A percentile compares a stretch with the other conserved stretches of the same genome.
Conservation (phyloP, 2,888 invertebrate genomes). For the Megaustenia siamemsis region DNA sequence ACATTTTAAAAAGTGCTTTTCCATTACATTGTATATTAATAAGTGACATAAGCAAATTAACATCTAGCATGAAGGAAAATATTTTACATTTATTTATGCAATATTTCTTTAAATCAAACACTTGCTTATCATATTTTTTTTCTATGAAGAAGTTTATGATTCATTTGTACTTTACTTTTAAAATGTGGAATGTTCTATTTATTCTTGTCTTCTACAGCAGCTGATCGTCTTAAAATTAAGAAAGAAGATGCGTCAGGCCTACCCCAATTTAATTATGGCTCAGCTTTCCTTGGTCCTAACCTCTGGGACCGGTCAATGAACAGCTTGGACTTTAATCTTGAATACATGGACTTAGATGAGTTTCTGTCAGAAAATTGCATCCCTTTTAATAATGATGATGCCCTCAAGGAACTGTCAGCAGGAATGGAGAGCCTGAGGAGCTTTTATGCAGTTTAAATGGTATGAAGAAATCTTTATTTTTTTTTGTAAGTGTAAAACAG, state of each 20-base stretch:
- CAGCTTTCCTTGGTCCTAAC: constrained; percentile 96
- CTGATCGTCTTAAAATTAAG: constrained; percentile 58
- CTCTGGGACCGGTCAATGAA: constrained; percentile 96
- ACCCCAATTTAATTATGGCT: constrained; percentile 83
- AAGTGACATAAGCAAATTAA: too few species aligned
- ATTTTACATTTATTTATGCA: too few species aligned
- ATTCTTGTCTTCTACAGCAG: constrained; percentile 30
- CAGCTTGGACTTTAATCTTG: constrained; percentile 86
- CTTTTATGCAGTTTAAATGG: not conserved
- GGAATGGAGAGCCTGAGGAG: not conserved
- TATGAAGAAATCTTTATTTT: not conserved
- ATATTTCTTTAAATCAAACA: too few species aligned
- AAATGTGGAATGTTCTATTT: too few species aligned
- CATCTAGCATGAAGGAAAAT: too few species aligned
- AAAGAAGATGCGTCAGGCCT: constrained; percentile 54
- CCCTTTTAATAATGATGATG: constrained; percentile 60
- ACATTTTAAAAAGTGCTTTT: too few species aligned
- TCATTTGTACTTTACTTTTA: too few species aligned
- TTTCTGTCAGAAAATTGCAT: constrained; percentile 92
- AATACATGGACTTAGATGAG: constrained; percentile 96
- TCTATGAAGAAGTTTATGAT: too few species aligned
- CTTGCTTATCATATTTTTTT: too few species aligned
- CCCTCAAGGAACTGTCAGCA: constrained; percentile 10
- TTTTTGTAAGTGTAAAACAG: too few species aligned
- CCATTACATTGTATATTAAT: too few species aligned